Evolutionary conservation across 2,888 invertebrate genomes (phyloP).

Genomic region (Psylliodes chrysocephalus): DNA sequence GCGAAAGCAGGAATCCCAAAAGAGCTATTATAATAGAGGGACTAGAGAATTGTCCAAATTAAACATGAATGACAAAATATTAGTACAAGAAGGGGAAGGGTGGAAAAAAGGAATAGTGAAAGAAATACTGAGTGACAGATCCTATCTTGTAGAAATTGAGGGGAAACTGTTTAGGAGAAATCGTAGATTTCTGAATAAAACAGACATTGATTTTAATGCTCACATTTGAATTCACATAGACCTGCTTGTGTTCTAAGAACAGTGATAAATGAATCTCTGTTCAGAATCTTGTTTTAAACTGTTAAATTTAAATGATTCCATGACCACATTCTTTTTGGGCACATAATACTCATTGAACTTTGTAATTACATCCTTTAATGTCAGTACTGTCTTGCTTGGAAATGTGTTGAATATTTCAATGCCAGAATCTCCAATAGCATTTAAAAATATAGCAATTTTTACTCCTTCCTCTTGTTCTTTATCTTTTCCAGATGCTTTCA

Average conservation of each 20-base stretch:
- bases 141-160: too few species aligned
- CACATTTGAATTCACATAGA: conserved; percentile 21
- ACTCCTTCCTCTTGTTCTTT: conserved; percentile 17
- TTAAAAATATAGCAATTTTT: conserved; percentile 29
- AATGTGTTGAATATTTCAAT: conserved; percentile 34
- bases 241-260: too few species aligned
- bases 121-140: too few species aligned
- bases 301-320: conserved; percentile 40
- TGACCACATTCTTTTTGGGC: conserved; percentile 26
- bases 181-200: too few species aligned
- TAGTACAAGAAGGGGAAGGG: too few species aligned
- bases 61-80: too few species aligned
- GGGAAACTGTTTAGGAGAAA: too few species aligned
- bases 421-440: conserved; percentile 22
- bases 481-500: conserved; percentile 2
- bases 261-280: conserved; percentile 22
- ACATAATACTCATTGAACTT: conserved; percentile 32
- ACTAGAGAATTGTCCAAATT: too few species aligned
- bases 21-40: too few species aligned
- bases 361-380: conserved; percentile 12
- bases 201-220: too few species aligned
- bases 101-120: too few species aligned
- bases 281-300: conserved; percentile 23
- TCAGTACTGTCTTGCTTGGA: conserved; percentile 1
- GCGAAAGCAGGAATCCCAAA: too few species aligned